phyloP scores from a whole-genome alignment of 2,888 invertebrate genomes.

The Drosophila nr. medialis region DNA sequence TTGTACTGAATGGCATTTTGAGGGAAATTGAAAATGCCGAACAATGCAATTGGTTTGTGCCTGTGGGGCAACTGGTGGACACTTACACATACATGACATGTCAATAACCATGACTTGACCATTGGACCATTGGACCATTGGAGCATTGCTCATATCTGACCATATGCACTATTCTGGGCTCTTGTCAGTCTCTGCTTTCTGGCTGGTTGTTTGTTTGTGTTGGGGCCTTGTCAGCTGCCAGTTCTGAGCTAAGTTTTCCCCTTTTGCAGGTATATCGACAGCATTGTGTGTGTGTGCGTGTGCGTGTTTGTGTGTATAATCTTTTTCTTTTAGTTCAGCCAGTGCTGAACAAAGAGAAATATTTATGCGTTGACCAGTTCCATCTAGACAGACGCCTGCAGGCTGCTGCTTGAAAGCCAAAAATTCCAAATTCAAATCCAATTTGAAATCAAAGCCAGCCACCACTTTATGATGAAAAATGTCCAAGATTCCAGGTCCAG shows the following conservation, averaged over 20 bases:
- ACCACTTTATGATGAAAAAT: slow-evolving; percentile 77
- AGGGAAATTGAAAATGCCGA: slow-evolving; percentile 52
- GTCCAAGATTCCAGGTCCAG: slow-evolving; percentile 69
- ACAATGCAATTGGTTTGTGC: slow-evolving; percentile 24
- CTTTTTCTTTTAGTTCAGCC: slow-evolving; percentile 49
- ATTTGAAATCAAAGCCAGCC: slow-evolving; percentile 74
- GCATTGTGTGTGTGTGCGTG: slow-evolving; percentile 9
- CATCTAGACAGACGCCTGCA: slow-evolving; percentile 43
- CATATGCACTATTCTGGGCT: not conserved
- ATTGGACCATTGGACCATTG: slow-evolving; percentile 80
- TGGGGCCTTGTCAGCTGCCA: slow-evolving; percentile 17
- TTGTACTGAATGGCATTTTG: slow-evolving; percentile 28
- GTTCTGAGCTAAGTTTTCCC: slow-evolving; percentile 11
- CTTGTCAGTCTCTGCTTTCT: slow-evolving; percentile 4
- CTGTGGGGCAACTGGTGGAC: slow-evolving; percentile 25
- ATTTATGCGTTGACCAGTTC: slow-evolving; percentile 70
- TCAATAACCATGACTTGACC: slow-evolving; percentile 81
- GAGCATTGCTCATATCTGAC: slow-evolving; percentile 77
- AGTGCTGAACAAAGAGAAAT: slow-evolving; percentile 73
- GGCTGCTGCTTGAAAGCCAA: slow-evolving; percentile 64
- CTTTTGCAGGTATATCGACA: slow-evolving; percentile 16
- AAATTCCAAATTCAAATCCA: slow-evolving; percentile 79
- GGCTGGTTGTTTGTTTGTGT: slow-evolving; percentile 40
- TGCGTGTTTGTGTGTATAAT: slow-evolving; percentile 15
- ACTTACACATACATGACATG: slow-evolving; percentile 70